phyloP scores from a whole-genome alignment of 2,113 vertebrate genomes.

The Megaleporinus macrocephalus region DNA sequence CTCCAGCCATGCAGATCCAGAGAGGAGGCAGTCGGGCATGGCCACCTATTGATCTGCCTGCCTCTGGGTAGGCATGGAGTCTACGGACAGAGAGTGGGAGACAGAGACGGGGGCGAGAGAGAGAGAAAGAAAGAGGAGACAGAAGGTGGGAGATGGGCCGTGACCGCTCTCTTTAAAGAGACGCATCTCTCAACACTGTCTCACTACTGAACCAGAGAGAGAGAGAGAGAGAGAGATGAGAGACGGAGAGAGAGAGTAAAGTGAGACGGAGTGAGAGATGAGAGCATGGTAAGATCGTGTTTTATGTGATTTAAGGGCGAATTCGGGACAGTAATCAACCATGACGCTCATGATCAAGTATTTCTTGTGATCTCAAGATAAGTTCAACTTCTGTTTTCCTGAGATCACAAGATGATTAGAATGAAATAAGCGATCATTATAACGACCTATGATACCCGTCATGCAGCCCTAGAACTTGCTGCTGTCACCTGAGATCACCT shows the following conservation, averaged over 20 bases:
- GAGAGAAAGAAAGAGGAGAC: conserved; percentile 6
- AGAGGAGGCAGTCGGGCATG: conserved; percentile 34
- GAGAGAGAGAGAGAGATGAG: neutral
- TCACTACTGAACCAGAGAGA: neutral
- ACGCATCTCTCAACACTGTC: conserved; percentile 14
- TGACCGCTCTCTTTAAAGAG: conserved; percentile 15
- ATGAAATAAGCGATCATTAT: no score
- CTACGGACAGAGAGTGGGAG: conserved; percentile 9
- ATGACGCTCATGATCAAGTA: no score
- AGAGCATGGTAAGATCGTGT: neutral
- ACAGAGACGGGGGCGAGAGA: conserved; percentile 43
- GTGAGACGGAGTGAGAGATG: neutral
- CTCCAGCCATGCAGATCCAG: conserved; percentile 39
- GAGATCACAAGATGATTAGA: no score
- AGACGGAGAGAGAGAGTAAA: neutral
- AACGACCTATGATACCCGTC: no score
- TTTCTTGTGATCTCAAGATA: no score
- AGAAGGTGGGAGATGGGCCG: conserved; percentile 21
- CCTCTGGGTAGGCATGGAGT: conserved; percentile 1
- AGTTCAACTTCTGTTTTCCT: no score
- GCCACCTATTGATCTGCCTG: conserved; percentile 41
- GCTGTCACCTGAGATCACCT: no score
- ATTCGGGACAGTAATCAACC: no score
- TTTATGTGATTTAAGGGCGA: no score
- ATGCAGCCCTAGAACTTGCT: no score